A percentile compares a stretch with the other conserved stretches of the same genome.
These are phyloP conservation scores for Cantharis rustica DNA, from an alignment of 2,888 invertebrate genomes.

Conservation along the genomic window DNA sequence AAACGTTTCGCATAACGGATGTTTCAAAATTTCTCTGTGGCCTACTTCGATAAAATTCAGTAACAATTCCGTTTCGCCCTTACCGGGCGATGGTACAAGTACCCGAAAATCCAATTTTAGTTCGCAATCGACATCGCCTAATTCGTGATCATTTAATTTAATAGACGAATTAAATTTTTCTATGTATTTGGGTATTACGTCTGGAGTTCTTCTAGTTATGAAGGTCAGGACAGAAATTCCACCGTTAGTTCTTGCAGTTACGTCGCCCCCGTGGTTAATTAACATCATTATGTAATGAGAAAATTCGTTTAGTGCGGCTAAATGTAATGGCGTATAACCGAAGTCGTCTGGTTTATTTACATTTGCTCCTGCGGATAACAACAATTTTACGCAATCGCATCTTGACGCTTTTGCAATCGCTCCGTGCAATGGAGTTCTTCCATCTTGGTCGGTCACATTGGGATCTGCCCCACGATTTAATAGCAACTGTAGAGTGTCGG, in stretches of 20 bases:
- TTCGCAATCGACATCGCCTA: slow-evolving; percentile 86
- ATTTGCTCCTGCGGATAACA: slow-evolving; percentile 70
- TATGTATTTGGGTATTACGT: slow-evolving; percentile 70
- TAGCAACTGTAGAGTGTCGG: slow-evolving; percentile 75
- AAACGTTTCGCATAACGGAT: slow-evolving; percentile 85
- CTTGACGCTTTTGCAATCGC: slow-evolving; percentile 79
- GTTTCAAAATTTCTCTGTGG: slow-evolving; percentile 77
- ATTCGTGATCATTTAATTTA: slow-evolving; percentile 79
- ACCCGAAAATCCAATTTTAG: slow-evolving; percentile 70
- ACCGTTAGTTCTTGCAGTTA: slow-evolving; percentile 79
- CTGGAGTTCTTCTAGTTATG: slow-evolving; percentile 82
- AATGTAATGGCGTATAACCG: slow-evolving; percentile 83
- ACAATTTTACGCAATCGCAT: slow-evolving; percentile 70
- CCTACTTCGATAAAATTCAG: slow-evolving; percentile 79
- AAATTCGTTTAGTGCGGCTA: slow-evolving; percentile 83
- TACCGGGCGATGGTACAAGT: slow-evolving; percentile 64
- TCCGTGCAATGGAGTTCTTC: slow-evolving; percentile 78
- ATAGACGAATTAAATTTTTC: slow-evolving; percentile 75
- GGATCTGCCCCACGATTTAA: slow-evolving; percentile 61
- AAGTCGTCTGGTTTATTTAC: slow-evolving; percentile 79
- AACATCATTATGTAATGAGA: slow-evolving; percentile 75
- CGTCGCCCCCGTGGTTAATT: slow-evolving; percentile 79
- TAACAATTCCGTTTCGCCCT: slow-evolving; percentile 73
- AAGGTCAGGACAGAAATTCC: slow-evolving; percentile 81
- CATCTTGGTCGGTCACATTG: slow-evolving; percentile 72